These are phyloP conservation scores for Matsumurasca onukii DNA, from an alignment of 1,140 invertebrate species.

Conservation along the genomic window DNA sequence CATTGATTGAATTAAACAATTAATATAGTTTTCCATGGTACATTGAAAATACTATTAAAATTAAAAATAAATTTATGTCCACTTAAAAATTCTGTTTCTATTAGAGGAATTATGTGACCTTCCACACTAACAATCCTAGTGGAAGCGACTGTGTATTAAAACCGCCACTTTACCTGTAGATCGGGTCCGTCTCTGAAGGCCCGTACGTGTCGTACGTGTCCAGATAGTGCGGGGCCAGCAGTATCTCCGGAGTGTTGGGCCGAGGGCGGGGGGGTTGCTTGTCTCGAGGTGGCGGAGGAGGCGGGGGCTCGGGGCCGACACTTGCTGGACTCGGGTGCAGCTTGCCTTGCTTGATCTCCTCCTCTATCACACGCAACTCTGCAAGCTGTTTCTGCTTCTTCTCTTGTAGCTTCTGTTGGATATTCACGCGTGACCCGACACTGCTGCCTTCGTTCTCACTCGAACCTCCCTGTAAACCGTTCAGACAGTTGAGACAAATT, in stretches of 20 bases:
- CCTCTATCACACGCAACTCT: slow-evolving; percentile 74
- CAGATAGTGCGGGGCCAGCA: slow-evolving; percentile 70
- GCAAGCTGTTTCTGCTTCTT: slow-evolving; percentile 87
- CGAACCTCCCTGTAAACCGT: slow-evolving; percentile 53
- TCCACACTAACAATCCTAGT: too few species aligned
- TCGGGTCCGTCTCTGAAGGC: slow-evolving; percentile 30
- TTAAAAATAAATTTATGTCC: too few species aligned
- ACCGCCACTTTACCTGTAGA: slow-evolving; percentile 44
- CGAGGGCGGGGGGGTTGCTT: slow-evolving; percentile 52
- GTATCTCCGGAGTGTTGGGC: slow-evolving; percentile 71
- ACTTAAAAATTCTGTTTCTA: too few species aligned
- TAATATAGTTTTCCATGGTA: too few species aligned
- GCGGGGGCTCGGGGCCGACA: slow-evolving; percentile 47
- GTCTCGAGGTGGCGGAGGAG: slow-evolving; percentile 41
- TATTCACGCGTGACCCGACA: slow-evolving; percentile 75
- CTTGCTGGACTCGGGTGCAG: slow-evolving; percentile 57
- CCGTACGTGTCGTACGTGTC: slow-evolving; percentile 37
- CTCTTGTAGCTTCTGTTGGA: slow-evolving; percentile 83
- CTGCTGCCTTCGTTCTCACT: slow-evolving; percentile 72
- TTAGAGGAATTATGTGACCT: too few species aligned
- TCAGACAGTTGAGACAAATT: neutral
- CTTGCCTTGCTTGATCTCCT: slow-evolving; percentile 85
- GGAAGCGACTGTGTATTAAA: too few species aligned
- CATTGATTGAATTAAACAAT: too few species aligned
- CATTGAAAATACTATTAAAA: too few species aligned